Base-by-base conservation (phyloP, 2,888 invertebrate genomes). In the Heteropelma amictum region DNA sequence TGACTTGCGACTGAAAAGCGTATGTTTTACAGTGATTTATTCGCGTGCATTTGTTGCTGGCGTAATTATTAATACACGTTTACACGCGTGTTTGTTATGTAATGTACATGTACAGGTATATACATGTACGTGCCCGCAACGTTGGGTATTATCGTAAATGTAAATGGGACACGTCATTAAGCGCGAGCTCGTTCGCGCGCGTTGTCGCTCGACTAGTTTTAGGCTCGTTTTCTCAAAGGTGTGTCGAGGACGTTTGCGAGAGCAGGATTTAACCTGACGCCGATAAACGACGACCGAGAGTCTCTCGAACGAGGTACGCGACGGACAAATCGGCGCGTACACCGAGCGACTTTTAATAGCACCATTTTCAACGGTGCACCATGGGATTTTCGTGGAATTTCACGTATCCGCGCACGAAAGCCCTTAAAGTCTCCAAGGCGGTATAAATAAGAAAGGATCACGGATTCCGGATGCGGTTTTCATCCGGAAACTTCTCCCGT, bases 181-280 rank as follows among this genome's bases (percentile, higher is more conserved):
- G 12, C 14, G 28, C 2, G 12, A 33, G 14, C 19, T 40, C 51
- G 23, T 5, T 26, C 40, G 53, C 28, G 21, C 21, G 12, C 30
- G 30, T 38, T 12, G 53, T 61, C 45, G 70, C 14, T 69, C 42
- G 61, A 70, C 42, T 70, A 53, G 65, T 70, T 70, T 70, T 70
- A 23, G 70, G 70, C 42, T 45, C 45, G 26, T 61, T 23, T 26
- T 40, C 60, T 53, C 53, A 45, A 70, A 69, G 70, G 70, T 70
- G 70, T 70, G 70, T 70, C 70, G 70, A 70, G 70, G 70, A 26
- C 70, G 61, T 58, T 69, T 30, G 30, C 33, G 33, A n/a, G 30
- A 33, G 35, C 40, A 61, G 70, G 70, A 70, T 70, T 70, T 54
- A 6, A 51, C 49, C 2, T 19, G 33, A 49, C 67, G 8, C 35